A percentile compares a stretch with the other conserved stretches of the same genome.
phyloP scores from a whole-genome alignment of 2,113 vertebrate genomes.

The Archilochus colubris region DNA sequence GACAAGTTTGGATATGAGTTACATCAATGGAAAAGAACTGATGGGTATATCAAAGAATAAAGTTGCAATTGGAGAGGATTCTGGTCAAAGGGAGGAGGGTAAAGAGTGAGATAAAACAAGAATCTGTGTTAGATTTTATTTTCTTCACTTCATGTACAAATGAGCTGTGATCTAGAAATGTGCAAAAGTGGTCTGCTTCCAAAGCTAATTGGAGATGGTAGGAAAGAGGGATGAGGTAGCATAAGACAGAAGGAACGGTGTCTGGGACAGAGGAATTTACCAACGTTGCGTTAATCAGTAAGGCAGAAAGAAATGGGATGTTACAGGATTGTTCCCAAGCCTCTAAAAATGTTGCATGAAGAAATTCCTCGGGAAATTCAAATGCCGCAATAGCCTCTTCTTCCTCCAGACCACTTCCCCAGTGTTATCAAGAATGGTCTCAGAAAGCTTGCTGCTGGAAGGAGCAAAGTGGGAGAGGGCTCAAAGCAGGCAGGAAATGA shows the following conservation, averaged over 20 bases:
- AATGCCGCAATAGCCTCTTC: not conserved
- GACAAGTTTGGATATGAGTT: not conserved
- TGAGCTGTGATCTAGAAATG: not conserved
- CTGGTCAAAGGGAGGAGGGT: constrained; percentile 11
- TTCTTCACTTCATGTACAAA: constrained; percentile 2
- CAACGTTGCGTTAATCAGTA: constrained; percentile 10
- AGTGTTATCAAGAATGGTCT: not conserved
- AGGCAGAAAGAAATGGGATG: constrained; percentile 43
- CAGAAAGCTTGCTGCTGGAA: constrained; percentile 19
- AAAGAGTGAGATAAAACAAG: constrained; percentile 8
- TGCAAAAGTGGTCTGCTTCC: not conserved
- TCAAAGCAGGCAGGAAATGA: constrained; percentile 30
- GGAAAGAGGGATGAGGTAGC: not conserved
- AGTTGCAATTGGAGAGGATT: not conserved
- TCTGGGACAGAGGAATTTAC: constrained; percentile 14
- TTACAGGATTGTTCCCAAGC: constrained; percentile 13
- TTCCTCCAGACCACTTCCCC: constrained; percentile 37
- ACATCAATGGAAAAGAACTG: not conserved
- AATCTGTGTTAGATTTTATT: not conserved
- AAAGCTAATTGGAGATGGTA: not conserved
- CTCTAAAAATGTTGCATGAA: constrained; percentile 13
- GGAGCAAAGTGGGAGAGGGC: constrained; percentile 3
- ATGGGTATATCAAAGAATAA: not conserved
- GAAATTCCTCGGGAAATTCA: constrained; percentile 54
- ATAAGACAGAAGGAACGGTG: not conserved